These are phyloP conservation scores for Drosophila jambulina DNA, from an alignment of 1,140 invertebrate genomes.

Conservation along the genomic window DNA sequence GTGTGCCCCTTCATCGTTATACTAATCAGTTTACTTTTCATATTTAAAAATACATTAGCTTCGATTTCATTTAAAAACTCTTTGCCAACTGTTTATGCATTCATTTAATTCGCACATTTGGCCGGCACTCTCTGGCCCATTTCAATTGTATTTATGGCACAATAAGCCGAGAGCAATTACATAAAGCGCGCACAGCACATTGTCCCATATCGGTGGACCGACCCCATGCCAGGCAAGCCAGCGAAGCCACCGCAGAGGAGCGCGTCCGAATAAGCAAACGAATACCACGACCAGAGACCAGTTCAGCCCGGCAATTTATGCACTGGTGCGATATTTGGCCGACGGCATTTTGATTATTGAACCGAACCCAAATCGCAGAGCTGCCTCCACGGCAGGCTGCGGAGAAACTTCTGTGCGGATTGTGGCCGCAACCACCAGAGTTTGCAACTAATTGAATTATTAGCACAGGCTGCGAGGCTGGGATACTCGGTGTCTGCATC, in stretches of 20 bases:
- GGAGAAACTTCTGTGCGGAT: conserved; percentile 43
- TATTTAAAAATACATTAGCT: not conserved
- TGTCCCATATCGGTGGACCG: conserved; percentile 39
- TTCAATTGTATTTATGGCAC: conserved; percentile 38
- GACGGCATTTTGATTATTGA: conserved; percentile 74
- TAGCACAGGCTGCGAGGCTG: conserved; percentile 52
- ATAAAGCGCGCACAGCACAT: conserved; percentile 32
- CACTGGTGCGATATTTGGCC: conserved; percentile 67
- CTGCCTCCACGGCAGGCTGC: conserved; percentile 29
- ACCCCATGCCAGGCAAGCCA: conserved; percentile 41
- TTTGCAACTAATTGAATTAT: conserved; percentile 83
- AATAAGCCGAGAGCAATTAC: conserved; percentile 41
- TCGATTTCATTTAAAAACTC: not conserved
- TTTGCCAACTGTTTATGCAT: conserved; percentile 6
- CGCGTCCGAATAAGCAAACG: conserved; percentile 8
- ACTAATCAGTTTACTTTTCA: not conserved
- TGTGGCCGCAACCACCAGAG: conserved; percentile 49
- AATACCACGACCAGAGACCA: conserved; percentile 23
- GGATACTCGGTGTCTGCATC: conserved; percentile 25
- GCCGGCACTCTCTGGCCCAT: conserved; percentile 8
- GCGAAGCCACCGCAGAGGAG: not conserved
- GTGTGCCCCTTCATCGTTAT: not conserved
- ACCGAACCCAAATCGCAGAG: conserved; percentile 33
- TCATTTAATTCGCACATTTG: conserved; percentile 33
- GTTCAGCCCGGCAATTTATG: conserved; percentile 59